Evolutionary conservation across 2,888 invertebrate species (phyloP).

Genomic region (Epirrhoe alternata): DNA sequence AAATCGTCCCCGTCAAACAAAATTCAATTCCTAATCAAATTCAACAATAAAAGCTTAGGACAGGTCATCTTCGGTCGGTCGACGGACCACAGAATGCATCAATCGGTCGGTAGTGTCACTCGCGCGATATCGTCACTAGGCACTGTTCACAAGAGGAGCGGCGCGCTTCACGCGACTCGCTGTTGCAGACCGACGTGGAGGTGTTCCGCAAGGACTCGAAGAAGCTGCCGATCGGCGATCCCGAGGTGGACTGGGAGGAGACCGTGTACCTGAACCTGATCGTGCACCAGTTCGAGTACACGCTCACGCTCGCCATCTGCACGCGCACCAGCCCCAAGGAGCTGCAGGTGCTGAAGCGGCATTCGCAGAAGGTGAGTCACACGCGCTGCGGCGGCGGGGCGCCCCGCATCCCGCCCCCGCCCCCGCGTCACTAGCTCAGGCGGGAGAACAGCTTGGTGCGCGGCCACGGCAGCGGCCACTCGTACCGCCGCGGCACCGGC

Average conservation of each 20-base stretch:
- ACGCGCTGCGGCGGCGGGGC: slow-evolving; percentile 67
- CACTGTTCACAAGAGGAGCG: slow-evolving; percentile 26
- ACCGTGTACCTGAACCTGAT: slow-evolving; percentile 99
- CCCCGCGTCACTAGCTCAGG: slow-evolving; percentile 79
- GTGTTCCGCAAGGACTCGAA: slow-evolving; percentile 99
- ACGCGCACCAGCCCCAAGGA: slow-evolving; percentile 98
- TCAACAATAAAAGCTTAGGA: slow-evolving; percentile 72
- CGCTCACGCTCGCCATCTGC: slow-evolving; percentile 98
- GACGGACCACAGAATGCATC: slow-evolving; percentile 22
- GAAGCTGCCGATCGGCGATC: slow-evolving; percentile 97
- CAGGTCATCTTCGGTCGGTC: slow-evolving; percentile 39
- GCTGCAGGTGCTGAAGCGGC: slow-evolving; percentile 96
- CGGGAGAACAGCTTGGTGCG: slow-evolving; percentile 85
- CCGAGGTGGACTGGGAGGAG: slow-evolving; percentile 99
- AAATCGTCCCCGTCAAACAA: slow-evolving; percentile 66
- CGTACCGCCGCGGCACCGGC: slow-evolving; percentile 93
- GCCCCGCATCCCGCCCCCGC: slow-evolving; percentile 36
- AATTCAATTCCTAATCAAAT: slow-evolving; percentile 63
- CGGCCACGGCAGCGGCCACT: slow-evolving; percentile 95
- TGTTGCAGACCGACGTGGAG: slow-evolving; percentile 94
- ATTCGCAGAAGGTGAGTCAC: slow-evolving; percentile 90
- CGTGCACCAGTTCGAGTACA: slow-evolving; percentile 99
- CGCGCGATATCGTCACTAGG: slow-evolving; percentile 29
- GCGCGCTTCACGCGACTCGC: slow-evolving; percentile 24
- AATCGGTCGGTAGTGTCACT: slow-evolving; percentile 34